Evolutionary conservation across 2,113 vertebrate species (phyloP).

Genomic region (Notarius lentiginosus): DNA sequence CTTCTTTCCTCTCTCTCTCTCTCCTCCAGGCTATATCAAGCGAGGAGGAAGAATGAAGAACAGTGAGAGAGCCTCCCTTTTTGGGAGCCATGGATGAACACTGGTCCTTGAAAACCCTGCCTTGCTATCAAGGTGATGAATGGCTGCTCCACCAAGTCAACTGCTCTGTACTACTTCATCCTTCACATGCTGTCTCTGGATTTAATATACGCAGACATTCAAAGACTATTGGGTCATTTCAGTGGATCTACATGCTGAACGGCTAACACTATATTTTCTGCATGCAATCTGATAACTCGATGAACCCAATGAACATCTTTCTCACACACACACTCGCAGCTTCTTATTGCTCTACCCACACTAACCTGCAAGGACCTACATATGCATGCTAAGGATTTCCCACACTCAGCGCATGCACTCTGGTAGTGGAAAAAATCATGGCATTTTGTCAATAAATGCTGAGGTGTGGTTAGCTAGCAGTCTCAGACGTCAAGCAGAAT

Average conservation of each 20-base stretch:
- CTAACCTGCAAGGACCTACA: conserved; percentile 8
- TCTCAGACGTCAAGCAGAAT: conserved; percentile 58
- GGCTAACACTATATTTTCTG: neutral
- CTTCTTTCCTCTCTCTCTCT: conserved; percentile 63
- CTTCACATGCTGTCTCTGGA: conserved; percentile 22
- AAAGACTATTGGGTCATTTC: conserved; percentile 38
- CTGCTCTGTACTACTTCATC: conserved; percentile 42
- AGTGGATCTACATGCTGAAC: conserved; percentile 20
- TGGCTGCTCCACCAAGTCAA: conserved; percentile 68
- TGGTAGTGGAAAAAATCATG: conserved; percentile 54
- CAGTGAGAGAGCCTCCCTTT: conserved; percentile 56
- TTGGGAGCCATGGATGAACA: conserved; percentile 61
- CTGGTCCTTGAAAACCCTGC: conserved; percentile 66
- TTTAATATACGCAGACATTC: conserved; percentile 47
- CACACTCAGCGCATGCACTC: conserved; percentile 10
- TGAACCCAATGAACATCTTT: neutral
- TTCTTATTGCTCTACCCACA: conserved; percentile 7
- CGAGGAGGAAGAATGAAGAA: conserved; percentile 60
- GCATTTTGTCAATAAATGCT: conserved; percentile 61
- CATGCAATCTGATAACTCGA: neutral
- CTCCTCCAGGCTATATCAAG: conserved; percentile 62
- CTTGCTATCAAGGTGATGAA: conserved; percentile 69
- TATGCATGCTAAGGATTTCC: conserved; percentile 22
- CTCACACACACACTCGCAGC: neutral
- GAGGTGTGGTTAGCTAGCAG: conserved; percentile 56